phyloP scores from a whole-genome alignment of 1,140 invertebrate species.

The Nymphalis io region DNA sequence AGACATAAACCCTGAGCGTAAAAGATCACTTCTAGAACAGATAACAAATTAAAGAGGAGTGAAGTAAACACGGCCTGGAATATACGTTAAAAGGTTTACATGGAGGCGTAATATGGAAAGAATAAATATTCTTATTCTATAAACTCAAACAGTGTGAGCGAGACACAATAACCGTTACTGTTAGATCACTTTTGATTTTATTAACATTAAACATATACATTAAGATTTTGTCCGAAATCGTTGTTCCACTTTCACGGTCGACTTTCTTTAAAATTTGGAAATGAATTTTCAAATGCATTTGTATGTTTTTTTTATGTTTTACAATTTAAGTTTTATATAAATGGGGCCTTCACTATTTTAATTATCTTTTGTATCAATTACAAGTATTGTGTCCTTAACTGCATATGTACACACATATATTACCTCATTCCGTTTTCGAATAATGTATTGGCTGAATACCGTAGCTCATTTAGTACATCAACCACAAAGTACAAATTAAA shows the following conservation, averaged over 20 bases:
- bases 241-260: too few relatives aligned
- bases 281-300: too few relatives aligned
- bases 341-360: too few relatives aligned
- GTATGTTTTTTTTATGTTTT: too few relatives aligned
- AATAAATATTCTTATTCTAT: conserved; percentile 7
- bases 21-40: conserved; percentile 22
- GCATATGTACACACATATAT: neutral
- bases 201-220: too few relatives aligned
- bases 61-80: conserved; percentile 11
- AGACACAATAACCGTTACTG: neutral
- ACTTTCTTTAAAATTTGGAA: too few relatives aligned
- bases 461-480: conserved; percentile 9
- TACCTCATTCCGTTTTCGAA: neutral
- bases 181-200: too few relatives aligned
- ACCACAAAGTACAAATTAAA: conserved; percentile 20
- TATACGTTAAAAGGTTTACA: conserved; percentile 15
- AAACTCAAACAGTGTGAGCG: neutral
- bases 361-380: too few relatives aligned
- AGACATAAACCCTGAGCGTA: conserved; percentile 15
- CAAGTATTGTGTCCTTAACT: neutral
- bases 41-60: conserved; percentile 21
- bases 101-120: conserved; percentile 8
- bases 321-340: too few relatives aligned
- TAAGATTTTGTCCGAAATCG: too few relatives aligned
- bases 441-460: neutral